Base-by-base conservation (phyloP, 2,797 vertebrate genomes). In the Coregonus sp. region DNA sequence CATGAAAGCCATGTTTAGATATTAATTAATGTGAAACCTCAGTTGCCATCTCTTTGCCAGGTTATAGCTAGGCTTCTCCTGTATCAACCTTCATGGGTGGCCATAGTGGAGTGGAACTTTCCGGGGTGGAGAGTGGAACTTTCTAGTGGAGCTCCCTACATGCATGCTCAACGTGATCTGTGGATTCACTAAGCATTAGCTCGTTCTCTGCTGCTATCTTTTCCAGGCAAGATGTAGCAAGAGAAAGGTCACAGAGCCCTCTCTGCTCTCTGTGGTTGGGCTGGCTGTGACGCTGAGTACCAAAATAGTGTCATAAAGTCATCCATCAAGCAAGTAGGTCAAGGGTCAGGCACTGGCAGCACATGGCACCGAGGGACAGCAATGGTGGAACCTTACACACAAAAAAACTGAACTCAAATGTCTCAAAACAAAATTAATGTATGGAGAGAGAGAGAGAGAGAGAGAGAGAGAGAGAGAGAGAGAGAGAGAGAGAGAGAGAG, bases 221-320 rank as follows among this genome's bases (percentile, higher is more conserved):
- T 85, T 86, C 84, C 82, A 80, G 85, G 81, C 81, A 82, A 85
- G 72, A 88, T 70, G 86, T 82, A 85, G 80, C 76, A 79, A 73
- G 76, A 61, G 84, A 90, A 91, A 89, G 90, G 91, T 91, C 91
- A 65, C 25, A 25, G 20, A 65, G 61, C 40, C 59, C 77, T 76
- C 78, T 72, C 16, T 75, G 83, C 84, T 70, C 67, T 47, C 18
- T 75, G 83, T 84, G 71, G 84, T 81, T 80, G 67, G 79, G 81
- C 80, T 78, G 20, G 47, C 69, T 51, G 67, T 47, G 67, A 70
- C 67, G 18, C 67, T 70, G 33, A 12, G 33, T 0, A 70, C 67
- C 33, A 37, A 70, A 93, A 94, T 94, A 94, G 91, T 77, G 84
- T 29, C 87, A 90, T 89, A 88, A 90, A 93, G 87, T 84, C 84